Evolutionary conservation across 2,797 vertebrate genomes (phyloP).

Genomic region (Podarcis lilfordi): DNA sequence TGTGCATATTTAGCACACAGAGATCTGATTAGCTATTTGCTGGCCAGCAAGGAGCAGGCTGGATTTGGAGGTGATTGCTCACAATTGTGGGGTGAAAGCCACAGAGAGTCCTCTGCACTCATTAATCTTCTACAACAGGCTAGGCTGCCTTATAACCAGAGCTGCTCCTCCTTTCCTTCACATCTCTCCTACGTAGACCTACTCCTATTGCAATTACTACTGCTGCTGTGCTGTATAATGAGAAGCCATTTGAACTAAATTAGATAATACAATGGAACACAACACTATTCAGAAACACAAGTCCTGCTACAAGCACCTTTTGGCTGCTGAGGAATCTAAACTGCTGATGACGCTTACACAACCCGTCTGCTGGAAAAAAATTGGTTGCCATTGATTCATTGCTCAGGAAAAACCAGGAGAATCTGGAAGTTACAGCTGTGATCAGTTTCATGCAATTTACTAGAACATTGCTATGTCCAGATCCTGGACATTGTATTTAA

Average conservation of each 20-base stretch:
- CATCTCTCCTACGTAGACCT: constrained; percentile 45
- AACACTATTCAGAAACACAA: not conserved
- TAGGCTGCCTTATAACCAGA: constrained; percentile 43
- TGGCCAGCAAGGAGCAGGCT: constrained; percentile 63
- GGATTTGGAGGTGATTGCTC: constrained; percentile 65
- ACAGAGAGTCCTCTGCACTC: constrained; percentile 56
- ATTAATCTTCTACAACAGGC: constrained; percentile 71
- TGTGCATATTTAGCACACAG: constrained; percentile 72
- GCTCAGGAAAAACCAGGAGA: not conserved
- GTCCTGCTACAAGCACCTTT: not conserved
- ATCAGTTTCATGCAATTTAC: not conserved
- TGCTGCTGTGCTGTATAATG: constrained; percentile 35
- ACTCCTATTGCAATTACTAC: constrained; percentile 11
- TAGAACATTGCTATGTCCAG: not conserved
- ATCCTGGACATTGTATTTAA: not conserved
- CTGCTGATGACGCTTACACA: constrained; percentile 10
- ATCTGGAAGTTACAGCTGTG: not conserved
- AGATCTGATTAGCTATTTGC: constrained; percentile 70
- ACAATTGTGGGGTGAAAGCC: constrained; percentile 63
- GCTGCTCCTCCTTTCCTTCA: constrained; percentile 63
- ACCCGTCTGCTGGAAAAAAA: not conserved
- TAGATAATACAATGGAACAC: constrained; percentile 19
- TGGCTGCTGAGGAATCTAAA: not conserved
- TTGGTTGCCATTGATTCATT: not conserved
- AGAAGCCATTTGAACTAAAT: constrained; percentile 52